A percentile compares a stretch with the other conserved stretches of the same genome.
Evolutionary conservation across 2,797 vertebrate species (phyloP).

Genomic region (Bufotes viridis): DNA sequence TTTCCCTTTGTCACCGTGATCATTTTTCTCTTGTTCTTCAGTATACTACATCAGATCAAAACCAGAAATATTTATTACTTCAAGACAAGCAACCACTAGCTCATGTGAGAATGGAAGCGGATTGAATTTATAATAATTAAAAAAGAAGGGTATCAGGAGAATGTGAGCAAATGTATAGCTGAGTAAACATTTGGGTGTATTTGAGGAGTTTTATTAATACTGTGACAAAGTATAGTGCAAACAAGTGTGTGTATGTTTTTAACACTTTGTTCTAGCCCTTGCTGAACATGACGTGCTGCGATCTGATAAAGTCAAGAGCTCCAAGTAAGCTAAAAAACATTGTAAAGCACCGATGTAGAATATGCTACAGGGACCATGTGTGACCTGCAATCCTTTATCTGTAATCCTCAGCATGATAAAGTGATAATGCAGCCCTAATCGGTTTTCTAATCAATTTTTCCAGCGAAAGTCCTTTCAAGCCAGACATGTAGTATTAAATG

Average conservation of each 20-base stretch:
- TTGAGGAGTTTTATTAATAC: not conserved
- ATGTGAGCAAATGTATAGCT: too few relatives aligned
- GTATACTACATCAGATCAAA: conserved; percentile 89
- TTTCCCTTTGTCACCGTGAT: conserved; percentile 95
- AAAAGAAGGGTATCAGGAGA: too few relatives aligned
- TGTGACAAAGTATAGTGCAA: not conserved
- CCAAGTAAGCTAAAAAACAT: not conserved
- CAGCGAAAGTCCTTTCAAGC: too few relatives aligned
- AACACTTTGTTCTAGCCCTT: not conserved
- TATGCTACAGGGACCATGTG: too few relatives aligned
- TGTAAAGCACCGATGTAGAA: too few relatives aligned
- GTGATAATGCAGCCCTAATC: too few relatives aligned
- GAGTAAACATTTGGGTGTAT: too few relatives aligned
- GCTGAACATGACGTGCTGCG: not conserved
- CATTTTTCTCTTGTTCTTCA: conserved; percentile 97
- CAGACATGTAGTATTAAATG: too few relatives aligned
- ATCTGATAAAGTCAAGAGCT: not conserved
- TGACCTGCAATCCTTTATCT: too few relatives aligned
- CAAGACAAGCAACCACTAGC: conserved; percentile 97
- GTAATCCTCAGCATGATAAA: too few relatives aligned
- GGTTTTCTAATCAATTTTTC: too few relatives aligned
- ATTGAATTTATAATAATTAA: not conserved
- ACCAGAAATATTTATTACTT: conserved; percentile 89
- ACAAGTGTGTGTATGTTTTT: not conserved
- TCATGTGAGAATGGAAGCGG: conserved; percentile 80